Conservation (phyloP, 2,797 vertebrate genomes). For the Catostomus latipinnis region DNA sequence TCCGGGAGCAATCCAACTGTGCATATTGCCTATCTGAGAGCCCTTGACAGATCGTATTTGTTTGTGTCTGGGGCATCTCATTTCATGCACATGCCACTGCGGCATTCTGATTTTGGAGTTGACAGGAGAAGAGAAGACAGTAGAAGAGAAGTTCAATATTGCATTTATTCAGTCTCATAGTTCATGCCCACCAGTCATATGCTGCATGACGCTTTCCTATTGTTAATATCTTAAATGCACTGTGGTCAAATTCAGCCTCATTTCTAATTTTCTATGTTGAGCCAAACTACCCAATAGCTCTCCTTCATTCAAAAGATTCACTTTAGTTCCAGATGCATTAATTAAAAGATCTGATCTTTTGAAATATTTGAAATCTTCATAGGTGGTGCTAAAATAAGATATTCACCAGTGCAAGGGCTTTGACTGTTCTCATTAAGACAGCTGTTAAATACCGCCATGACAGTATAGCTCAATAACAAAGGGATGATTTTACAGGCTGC, state of each 20-base stretch:
- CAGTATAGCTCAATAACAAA: conserved; percentile 5
- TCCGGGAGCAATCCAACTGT: conserved; percentile 62
- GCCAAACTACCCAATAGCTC: too few species aligned
- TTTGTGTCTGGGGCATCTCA: conserved; percentile 66
- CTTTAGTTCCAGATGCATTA: not conserved
- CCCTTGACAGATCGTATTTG: conserved; percentile 74
- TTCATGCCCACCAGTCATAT: too few species aligned
- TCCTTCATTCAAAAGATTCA: too few species aligned
- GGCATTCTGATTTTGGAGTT: conserved; percentile 46
- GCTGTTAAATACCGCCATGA: conserved; percentile 6
- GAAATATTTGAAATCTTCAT: conserved; percentile 1
- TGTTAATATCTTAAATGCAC: too few species aligned
- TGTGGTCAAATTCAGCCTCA: too few species aligned
- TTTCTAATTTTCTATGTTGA: too few species aligned
- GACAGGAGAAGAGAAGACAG: not conserved
- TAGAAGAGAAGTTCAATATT: too few species aligned
- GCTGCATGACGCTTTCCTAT: too few species aligned
- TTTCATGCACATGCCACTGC: conserved; percentile 65
- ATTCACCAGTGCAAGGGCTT: not conserved
- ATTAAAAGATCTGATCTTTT: not conserved
- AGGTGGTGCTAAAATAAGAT: conserved; percentile 20
- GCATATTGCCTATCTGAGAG: conserved; percentile 64
- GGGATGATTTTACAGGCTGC: conserved; percentile 16
- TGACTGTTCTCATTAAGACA: not conserved
- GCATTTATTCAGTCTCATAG: too few species aligned